Evolutionary conservation across 1,140 invertebrate species (phyloP), one percentile per base, ranked within the genome.

Genomic region (Drosophila trapezifrons): DNA sequence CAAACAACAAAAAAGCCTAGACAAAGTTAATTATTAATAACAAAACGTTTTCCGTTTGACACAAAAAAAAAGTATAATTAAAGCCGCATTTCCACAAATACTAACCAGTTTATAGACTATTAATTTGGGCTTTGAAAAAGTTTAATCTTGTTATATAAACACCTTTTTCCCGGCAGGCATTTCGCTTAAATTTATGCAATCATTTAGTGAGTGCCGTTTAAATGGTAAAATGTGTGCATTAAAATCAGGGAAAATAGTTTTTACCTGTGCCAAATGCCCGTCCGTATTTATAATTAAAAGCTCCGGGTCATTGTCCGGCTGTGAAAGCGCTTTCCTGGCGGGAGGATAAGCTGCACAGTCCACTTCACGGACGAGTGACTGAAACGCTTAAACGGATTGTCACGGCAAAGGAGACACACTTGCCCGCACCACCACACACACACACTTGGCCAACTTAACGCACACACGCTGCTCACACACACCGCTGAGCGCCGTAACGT

Each of bases 361-460:
- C 71, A 67, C 67, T 81, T 69, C 51, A 65, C 62, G 64, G 56
- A 35, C 67, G 56, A 78, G 43, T 67, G 60, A 58, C 63, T 80
- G 58, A 77, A 80, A 52, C 57, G 69, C 64, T 67, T 76, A 78
- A 85, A 75, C 69, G 58, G 78, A 78, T 75, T 78, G 60, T 78
- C 83, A 71, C 60, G 63, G 78, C 65, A 81, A 65, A 49, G 72
- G 58, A 59, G 32, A 52, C 55, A 37, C 59, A 45, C 73, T 57
- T 52, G 58, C 40, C 35, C 57, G 59, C 40, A 58, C 43, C 32
- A 55, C 49, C 22, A 42, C 45, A 66, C 54, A 38, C 57, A 52
- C 56, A 58, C 57, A 55, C 66, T 72, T 57, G 78, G 51, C 38
- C 52, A 69, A 54, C 25, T 32, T 20, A 43, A 59, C 56, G 62